A percentile compares a stretch with the other conserved stretches of the same genome.
Evolutionary conservation across 1,140 invertebrate species (phyloP).

Genomic region (Drosophila asahinai): DNA sequence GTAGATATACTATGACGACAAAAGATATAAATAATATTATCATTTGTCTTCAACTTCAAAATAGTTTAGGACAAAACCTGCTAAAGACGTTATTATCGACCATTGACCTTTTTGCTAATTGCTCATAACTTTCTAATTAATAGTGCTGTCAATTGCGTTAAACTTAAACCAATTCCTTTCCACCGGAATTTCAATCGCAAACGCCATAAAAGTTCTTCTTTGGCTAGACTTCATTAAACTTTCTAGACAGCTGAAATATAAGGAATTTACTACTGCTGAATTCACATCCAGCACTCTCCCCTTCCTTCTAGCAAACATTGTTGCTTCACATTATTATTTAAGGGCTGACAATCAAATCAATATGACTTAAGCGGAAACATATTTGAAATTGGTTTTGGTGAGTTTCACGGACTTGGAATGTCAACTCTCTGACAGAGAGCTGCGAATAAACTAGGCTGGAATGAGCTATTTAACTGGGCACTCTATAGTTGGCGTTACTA

Average conservation of each 20-base stretch:
- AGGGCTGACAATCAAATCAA: slow-evolving; percentile 8
- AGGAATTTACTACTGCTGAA: slow-evolving; percentile 6
- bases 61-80: too few relatives aligned
- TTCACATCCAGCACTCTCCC: slow-evolving; percentile 7
- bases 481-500: slow-evolving; percentile 58
- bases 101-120: too few relatives aligned
- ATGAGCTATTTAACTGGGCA: slow-evolving; percentile 39
- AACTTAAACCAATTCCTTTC: slow-evolving; percentile 5
- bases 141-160: background rate
- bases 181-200: background rate
- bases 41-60: too few relatives aligned
- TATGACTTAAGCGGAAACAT: background rate
- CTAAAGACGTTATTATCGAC: too few relatives aligned
- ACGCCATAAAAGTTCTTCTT: slow-evolving; percentile 6
- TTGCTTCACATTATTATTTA: slow-evolving; percentile 39
- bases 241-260: slow-evolving; percentile 22
- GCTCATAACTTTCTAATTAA: background rate
- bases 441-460: slow-evolving; percentile 52
- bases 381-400: slow-evolving; percentile 22
- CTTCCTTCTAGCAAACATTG: slow-evolving; percentile 6
- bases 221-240: slow-evolving; percentile 22
- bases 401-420: slow-evolving; percentile 35
- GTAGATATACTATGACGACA: background rate
- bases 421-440: slow-evolving; percentile 17
- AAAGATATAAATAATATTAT: too few relatives aligned